Conservation (phyloP, 2,888 invertebrate species). For the Toxonevra muliebris region DNA sequence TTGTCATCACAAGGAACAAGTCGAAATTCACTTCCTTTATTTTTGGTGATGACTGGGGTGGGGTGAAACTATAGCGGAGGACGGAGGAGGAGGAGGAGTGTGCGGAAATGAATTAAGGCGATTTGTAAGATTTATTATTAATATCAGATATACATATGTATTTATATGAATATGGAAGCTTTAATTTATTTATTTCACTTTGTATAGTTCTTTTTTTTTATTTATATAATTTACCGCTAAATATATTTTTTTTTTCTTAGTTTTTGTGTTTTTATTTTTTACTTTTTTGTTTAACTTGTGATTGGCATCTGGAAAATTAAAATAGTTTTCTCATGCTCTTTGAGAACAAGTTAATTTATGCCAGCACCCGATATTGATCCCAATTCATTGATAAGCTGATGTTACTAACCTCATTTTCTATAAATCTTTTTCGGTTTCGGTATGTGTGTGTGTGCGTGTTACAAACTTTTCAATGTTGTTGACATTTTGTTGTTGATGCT, state of each 20-base stretch:
- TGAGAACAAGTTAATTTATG: slow-evolving; percentile 57
- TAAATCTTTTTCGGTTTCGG: background rate
- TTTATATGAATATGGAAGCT: background rate
- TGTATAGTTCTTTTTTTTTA: too few species aligned
- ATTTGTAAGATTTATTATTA: slow-evolving; percentile 15
- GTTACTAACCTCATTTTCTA: slow-evolving; percentile 23
- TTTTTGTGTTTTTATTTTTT: too few species aligned
- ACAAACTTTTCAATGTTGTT: slow-evolving; percentile 45
- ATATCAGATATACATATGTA: background rate
- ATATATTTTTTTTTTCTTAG: too few species aligned
- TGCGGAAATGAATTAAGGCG: slow-evolving; percentile 19
- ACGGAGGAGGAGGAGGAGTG: slow-evolving; percentile 19
- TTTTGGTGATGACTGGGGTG: slow-evolving; percentile 3
- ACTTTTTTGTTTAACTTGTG: background rate
- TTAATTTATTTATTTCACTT: too few species aligned
- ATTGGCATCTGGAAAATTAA: background rate
- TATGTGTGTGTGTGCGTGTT: slow-evolving; percentile 26
- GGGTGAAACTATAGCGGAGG: slow-evolving; percentile 33
- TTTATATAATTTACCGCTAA: too few species aligned
- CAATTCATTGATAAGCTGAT: slow-evolving; percentile 43
- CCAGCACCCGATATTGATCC: slow-evolving; percentile 42
- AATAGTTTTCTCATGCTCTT: slow-evolving; percentile 28
- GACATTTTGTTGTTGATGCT: slow-evolving; percentile 43
- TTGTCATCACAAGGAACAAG: slow-evolving; percentile 25
- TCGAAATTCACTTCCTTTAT: background rate